A percentile compares a stretch with the other conserved stretches of the same genome.
Conservation (phyloP, 2,888 invertebrate species). For the Cosmia pyralina region DNA sequence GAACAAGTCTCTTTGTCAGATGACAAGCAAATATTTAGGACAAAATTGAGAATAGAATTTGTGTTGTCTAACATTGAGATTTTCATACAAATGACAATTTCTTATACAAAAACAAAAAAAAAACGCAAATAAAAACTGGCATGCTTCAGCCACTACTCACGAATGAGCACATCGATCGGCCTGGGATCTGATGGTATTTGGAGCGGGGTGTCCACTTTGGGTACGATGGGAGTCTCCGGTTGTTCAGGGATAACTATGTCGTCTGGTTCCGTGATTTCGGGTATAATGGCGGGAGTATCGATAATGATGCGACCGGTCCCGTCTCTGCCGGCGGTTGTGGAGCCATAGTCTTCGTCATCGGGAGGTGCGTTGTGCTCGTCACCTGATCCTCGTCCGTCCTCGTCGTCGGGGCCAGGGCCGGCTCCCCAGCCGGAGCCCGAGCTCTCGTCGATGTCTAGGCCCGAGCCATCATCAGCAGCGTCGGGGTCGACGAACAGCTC, state of each 20-base stretch:
- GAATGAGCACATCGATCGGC: conserved; percentile 83
- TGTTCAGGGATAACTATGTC: conserved; percentile 57
- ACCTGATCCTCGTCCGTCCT: conserved; percentile 90
- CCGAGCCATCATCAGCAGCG: conserved; percentile 92
- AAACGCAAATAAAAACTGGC: conserved; percentile 85
- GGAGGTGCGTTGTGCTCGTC: conserved; percentile 77
- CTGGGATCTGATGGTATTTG: conserved; percentile 69
- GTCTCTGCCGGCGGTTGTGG: conserved; percentile 66
- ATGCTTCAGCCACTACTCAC: conserved; percentile 90
- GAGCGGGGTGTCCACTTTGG: conserved; percentile 73
- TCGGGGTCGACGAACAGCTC: conserved; percentile 92
- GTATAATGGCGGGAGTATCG: conserved; percentile 48
- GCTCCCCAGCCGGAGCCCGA: conserved; percentile 95
- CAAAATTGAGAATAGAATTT: not conserved
- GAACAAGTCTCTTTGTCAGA: not conserved
- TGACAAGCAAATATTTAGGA: not conserved
- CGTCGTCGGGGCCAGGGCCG: conserved; percentile 94
- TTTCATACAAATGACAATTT: conserved; percentile 43
- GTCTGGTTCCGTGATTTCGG: conserved; percentile 54
- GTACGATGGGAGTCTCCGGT: conserved; percentile 63
- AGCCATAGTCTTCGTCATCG: conserved; percentile 87
- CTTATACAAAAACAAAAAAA: conserved; percentile 68
- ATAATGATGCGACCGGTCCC: conserved; percentile 55
- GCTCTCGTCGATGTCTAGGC: conserved; percentile 94
- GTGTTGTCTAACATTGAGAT: not conserved